Evolutionary conservation across 1,140 invertebrate genomes (phyloP), one percentile per base, ranked within the genome.

Genomic region (Drosophila sechellia): DNA sequence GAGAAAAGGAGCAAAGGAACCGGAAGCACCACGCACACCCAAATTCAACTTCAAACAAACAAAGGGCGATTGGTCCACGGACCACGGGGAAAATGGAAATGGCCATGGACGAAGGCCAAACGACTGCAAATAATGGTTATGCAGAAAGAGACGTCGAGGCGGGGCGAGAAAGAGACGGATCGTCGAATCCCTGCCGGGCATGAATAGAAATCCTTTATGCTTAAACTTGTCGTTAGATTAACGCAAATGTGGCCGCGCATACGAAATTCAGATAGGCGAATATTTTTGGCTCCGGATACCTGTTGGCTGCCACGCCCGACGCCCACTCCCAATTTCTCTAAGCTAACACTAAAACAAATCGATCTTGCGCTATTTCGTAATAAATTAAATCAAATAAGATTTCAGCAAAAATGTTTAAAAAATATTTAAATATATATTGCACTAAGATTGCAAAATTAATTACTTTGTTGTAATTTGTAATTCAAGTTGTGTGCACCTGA

Each of bases 181-280:
- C 54, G 42, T 25, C 37, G 60, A 70, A 70, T 57, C 64, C 68
- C 65, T 57, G 64, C 53, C 52, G 65, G 71, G 71, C 60, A 80
- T 81, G 84, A 76, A 87, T 87, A 70, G 79, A 87, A 87, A 89
- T 84, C 84, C 85, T 89, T 89, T 89, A 68, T 77, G 72, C 72
- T 77, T 89, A 79, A 89, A 77, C 79, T 89, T 79, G 84, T 89
- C 84, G 84, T 89, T 89, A 84, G 79, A 89, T 89, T 89, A 89
- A 89, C 73, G 79, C 77, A 84, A 89, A 89, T 87, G 84, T 89
- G 79, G 79, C 69, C 77, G 69, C 79, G 84, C 84, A 89, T 89
- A 89, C 84, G 42, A 84, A 89, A 89, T 74, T 61, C 66, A 27
- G 35, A 17, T n/a, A 25, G n/a, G n/a, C 20, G 34, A 56, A 70